A percentile compares a stretch with the other conserved stretches of the same genome.
Conservation (phyloP, 2,113 vertebrate species). For the Epinephelus fuscoguttatus region DNA sequence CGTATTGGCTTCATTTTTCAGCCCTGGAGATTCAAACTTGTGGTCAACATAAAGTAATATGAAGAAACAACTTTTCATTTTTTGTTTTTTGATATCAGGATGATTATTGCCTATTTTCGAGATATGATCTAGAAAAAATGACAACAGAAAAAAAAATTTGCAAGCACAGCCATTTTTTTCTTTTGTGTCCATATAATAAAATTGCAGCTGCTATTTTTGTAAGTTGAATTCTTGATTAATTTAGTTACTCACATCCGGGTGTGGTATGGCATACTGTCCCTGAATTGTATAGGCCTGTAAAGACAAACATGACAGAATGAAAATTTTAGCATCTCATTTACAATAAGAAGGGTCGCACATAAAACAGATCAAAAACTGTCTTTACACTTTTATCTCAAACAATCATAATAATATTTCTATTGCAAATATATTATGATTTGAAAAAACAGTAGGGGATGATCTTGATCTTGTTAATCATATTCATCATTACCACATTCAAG, state of each 20-base stretch:
- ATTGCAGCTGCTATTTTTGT: background rate
- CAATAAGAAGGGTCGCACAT: background rate
- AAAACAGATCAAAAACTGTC: background rate
- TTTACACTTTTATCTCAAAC: background rate
- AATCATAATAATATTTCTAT: background rate
- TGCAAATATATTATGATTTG: background rate
- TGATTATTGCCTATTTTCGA: too few species aligned
- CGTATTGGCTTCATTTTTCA: too few species aligned
- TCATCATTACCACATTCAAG: too few species aligned
- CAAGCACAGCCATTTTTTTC: too few species aligned
- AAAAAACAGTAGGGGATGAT: background rate
- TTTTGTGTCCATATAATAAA: background rate
- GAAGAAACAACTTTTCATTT: too few species aligned
- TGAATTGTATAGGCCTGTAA: slow-evolving; percentile 98
- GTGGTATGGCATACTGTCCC: slow-evolving; percentile 98
- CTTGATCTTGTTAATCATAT: too few species aligned
- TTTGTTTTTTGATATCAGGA: too few species aligned
- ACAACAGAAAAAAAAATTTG: too few species aligned
- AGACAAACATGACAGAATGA: slow-evolving; percentile 29
- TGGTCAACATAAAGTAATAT: too few species aligned
- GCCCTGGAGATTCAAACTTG: too few species aligned
- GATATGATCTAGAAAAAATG: too few species aligned
- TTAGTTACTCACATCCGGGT: slow-evolving; percentile 94
- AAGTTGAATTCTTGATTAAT: background rate
- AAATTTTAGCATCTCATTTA: slow-evolving; percentile 17